Conservation (phyloP, 2,797 vertebrate genomes). For the Okamejei kenojei region DNA sequence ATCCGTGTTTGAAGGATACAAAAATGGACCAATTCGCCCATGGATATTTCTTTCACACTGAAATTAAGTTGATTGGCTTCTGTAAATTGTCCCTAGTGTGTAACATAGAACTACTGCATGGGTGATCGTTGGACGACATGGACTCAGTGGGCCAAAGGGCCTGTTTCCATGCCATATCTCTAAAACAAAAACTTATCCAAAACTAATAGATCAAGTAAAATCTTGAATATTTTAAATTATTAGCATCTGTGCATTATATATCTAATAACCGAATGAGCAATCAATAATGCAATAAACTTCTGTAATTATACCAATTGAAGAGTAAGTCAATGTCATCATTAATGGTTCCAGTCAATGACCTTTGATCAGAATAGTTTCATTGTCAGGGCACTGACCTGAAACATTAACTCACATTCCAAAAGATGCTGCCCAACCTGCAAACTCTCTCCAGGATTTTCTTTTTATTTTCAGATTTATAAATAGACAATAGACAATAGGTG, state of each 20-base stretch:
- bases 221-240: not conserved
- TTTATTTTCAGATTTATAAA: too few species aligned
- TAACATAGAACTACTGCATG: too few species aligned
- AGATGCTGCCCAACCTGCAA: too few species aligned
- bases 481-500: too few species aligned
- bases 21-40: not conserved
- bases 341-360: not conserved
- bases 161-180: too few species aligned
- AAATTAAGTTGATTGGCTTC: not conserved
- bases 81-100: too few species aligned
- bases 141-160: too few species aligned
- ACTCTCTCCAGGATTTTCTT: too few species aligned
- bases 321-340: not conserved
- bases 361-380: too few species aligned
- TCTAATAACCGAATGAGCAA: not conserved
- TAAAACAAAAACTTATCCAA: not conserved
- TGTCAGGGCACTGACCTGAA: too few species aligned
- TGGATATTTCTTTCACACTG: not conserved
- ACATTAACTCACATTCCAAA: too few species aligned
- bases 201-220: not conserved
- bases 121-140: too few species aligned
- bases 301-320: not conserved
- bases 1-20: not conserved
- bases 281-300: not conserved
- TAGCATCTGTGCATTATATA: not conserved